These are phyloP conservation scores for Anastatus disparis DNA, from an alignment of 1,140 invertebrate genomes.

Conservation along the genomic window DNA sequence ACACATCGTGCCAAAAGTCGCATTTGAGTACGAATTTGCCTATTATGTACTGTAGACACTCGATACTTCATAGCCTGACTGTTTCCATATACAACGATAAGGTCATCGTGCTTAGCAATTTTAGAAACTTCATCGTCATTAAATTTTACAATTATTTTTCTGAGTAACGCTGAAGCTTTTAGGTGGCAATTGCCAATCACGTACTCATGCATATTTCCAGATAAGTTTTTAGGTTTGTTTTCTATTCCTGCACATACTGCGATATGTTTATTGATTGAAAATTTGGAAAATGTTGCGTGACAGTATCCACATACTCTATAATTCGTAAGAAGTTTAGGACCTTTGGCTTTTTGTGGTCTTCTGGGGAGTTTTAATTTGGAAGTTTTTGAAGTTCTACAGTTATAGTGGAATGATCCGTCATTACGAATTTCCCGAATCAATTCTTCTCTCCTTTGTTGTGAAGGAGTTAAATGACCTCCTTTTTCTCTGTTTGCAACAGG, in stretches of 20 bases:
- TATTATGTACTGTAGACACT: not conserved
- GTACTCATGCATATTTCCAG: not conserved
- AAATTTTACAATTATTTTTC: not conserved
- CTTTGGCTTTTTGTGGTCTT: too few species aligned
- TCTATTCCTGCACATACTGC: not conserved
- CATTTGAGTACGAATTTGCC: not conserved
- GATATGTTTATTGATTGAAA: not conserved
- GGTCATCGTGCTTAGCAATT: not conserved
- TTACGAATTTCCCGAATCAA: too few species aligned
- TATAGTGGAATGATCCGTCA: too few species aligned
- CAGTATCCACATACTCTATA: too few species aligned
- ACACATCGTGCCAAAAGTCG: not conserved
- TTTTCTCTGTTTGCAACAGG: too few species aligned
- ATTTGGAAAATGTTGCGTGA: too few species aligned
- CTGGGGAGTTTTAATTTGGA: too few species aligned
- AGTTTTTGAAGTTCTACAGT: too few species aligned
- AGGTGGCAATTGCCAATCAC: not conserved
- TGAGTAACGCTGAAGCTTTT: not conserved
- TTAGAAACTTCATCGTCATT: not conserved
- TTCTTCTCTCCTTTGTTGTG: too few species aligned
- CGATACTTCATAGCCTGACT: not conserved
- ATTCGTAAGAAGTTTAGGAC: too few species aligned
- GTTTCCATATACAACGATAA: not conserved
- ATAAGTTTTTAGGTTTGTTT: not conserved
- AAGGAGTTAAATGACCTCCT: too few species aligned